A percentile compares a stretch with the other conserved stretches of the same genome.
Evolutionary conservation across 2,888 invertebrate genomes (phyloP).

Genomic region (Syrista parreyssii): DNA sequence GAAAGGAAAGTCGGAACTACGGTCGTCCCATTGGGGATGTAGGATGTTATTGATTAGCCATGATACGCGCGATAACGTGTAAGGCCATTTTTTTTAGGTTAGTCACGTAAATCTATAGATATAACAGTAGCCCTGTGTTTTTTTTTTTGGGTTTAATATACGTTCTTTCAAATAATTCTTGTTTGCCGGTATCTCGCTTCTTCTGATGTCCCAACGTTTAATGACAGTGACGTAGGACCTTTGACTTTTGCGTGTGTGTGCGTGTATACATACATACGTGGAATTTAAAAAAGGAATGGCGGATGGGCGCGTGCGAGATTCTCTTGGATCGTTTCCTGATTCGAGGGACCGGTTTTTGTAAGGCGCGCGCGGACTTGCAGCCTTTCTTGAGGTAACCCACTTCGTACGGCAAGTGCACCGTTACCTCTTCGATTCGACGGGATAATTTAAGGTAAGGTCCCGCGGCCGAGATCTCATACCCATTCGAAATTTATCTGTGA

Average conservation of each 20-base stretch:
- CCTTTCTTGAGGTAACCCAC: slow-evolving; percentile 35
- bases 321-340: slow-evolving; percentile 18
- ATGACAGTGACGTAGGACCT: not conserved
- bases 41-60: not conserved
- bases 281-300: not conserved
- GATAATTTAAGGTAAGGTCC: slow-evolving; percentile 35
- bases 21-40: not conserved
- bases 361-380: slow-evolving; percentile 17
- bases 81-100: not conserved
- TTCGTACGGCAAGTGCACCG: slow-evolving; percentile 27
- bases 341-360: slow-evolving; percentile 32
- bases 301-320: not conserved
- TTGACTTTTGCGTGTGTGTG: not conserved
- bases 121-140: not conserved
- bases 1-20: not conserved
- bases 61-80: not conserved
- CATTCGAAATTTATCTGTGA: not conserved
- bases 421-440: slow-evolving; percentile 41
- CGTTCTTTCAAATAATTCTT: not conserved
- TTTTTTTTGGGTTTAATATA: not conserved
- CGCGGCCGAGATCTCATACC: slow-evolving; percentile 9
- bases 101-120: not conserved
- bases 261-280: too few relatives aligned
- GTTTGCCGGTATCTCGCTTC: not conserved
- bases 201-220: not conserved